Percentiles rank a stretch among this genome's conserved stretches.
These are phyloP conservation scores for Edolisoma coerulescens DNA, from an alignment of 2,113 vertebrate species.

Conservation along the genomic window DNA sequence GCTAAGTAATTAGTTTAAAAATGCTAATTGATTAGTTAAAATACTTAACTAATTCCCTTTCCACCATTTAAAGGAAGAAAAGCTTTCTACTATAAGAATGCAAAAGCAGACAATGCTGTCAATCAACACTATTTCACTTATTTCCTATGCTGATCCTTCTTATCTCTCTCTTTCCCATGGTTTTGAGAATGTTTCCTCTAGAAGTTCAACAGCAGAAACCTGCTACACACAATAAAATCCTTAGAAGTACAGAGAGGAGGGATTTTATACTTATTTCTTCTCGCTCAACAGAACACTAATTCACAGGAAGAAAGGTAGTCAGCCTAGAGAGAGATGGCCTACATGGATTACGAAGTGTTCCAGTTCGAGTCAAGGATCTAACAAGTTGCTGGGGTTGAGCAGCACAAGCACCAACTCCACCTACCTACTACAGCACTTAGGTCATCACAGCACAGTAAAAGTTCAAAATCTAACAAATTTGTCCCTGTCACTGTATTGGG, in stretches of 20 bases:
- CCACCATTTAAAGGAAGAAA: background rate
- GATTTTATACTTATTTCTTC: background rate
- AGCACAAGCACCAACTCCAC: background rate
- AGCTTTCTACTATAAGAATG: background rate
- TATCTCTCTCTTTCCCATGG: background rate
- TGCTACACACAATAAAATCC: background rate
- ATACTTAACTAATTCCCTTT: background rate
- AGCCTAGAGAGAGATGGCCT: background rate
- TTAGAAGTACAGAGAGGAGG: background rate
- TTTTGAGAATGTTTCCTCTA: background rate
- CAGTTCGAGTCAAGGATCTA: background rate
- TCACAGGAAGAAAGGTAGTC: background rate
- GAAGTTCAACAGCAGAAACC: background rate
- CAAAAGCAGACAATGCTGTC: background rate
- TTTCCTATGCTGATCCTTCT: background rate
- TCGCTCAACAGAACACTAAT: background rate
- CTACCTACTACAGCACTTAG: background rate
- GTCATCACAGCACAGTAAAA: background rate
- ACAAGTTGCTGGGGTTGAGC: background rate
- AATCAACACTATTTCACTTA: background rate
- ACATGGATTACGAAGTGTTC: accelerated
- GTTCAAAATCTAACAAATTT: background rate
- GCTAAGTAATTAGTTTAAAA: background rate
- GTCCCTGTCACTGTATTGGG: background rate
- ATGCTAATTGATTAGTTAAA: background rate